These are phyloP conservation scores for Drosophila mettleri DNA, from an alignment of 2,888 invertebrate species.

Conservation along the genomic window DNA sequence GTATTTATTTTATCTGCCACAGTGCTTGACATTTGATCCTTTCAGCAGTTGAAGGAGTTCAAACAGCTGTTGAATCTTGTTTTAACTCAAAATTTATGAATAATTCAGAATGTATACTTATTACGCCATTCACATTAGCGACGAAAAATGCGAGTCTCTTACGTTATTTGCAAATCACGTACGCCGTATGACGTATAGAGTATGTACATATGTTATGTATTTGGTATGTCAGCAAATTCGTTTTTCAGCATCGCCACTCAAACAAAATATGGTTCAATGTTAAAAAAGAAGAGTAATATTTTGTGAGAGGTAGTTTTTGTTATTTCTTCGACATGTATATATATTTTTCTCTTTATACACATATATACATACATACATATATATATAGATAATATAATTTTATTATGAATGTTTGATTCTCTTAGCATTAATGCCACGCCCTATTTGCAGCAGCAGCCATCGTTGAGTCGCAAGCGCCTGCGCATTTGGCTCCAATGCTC, in stretches of 20 bases:
- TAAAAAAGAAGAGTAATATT: slow-evolving; percentile 1
- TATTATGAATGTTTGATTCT: slow-evolving; percentile 44
- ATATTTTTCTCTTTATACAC: slow-evolving; percentile 8
- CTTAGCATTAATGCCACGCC: slow-evolving; percentile 39
- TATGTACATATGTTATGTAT: no score
- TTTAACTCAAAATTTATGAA: not conserved
- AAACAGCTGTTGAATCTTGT: slow-evolving; percentile 11
- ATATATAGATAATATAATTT: slow-evolving; percentile 11
- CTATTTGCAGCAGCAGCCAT: slow-evolving; percentile 23
- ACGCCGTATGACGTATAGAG: slow-evolving; percentile 1
- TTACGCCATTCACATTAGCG: not conserved
- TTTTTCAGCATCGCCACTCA: not conserved
- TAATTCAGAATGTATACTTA: not conserved
- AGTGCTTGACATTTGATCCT: slow-evolving; percentile 56
- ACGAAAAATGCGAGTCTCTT: not conserved
- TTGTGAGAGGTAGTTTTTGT: slow-evolving; percentile 14
- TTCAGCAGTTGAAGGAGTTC: slow-evolving; percentile 23
- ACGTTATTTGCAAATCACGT: slow-evolving; percentile 3
- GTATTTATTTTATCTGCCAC: slow-evolving; percentile 17
- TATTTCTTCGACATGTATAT: slow-evolving; percentile 3
- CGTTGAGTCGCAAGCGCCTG: slow-evolving; percentile 55
- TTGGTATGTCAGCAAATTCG: not conserved
- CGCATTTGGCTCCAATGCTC: slow-evolving; percentile 51
- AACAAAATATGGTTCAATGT: not conserved
- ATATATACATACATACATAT: slow-evolving; percentile 12